Evolutionary conservation across 2,113 vertebrate species (phyloP).

Genomic region (Perca fluviatilis): DNA sequence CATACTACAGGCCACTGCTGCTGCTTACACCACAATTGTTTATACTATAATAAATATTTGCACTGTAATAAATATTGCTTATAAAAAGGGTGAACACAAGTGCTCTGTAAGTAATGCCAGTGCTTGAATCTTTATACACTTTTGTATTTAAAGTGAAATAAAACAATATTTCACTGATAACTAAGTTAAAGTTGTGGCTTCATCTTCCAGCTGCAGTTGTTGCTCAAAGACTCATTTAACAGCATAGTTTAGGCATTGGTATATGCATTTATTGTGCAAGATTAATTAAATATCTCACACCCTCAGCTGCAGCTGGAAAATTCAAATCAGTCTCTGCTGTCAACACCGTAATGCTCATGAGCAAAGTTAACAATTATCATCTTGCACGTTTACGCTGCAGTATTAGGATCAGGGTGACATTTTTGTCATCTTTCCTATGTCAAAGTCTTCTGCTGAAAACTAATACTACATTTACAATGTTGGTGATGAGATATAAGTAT

Average conservation of each 20-base stretch:
- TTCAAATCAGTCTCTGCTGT: slow-evolving; percentile 26
- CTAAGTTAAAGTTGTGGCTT: background rate
- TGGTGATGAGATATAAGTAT: slow-evolving; percentile 22
- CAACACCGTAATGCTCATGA: background rate
- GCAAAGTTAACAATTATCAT: background rate
- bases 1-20: slow-evolving; percentile 1
- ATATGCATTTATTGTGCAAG: background rate
- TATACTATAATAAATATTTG: slow-evolving; percentile 11
- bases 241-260: background rate
- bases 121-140: background rate
- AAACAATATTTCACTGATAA: slow-evolving; percentile 4
- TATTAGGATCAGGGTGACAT: background rate
- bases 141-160: background rate
- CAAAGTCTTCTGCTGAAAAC: background rate
- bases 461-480: background rate
- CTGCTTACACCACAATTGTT: slow-evolving; percentile 28
- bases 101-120: background rate
- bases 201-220: background rate
- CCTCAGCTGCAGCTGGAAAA: slow-evolving; percentile 30
- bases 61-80: slow-evolving; percentile 5
- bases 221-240: background rate
- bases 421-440: slow-evolving; percentile 19
- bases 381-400: background rate
- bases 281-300: slow-evolving; percentile 17
- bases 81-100: background rate